Evolutionary conservation across 2,113 vertebrate genomes (phyloP).

Genomic region (Gymnocephalus cernua): DNA sequence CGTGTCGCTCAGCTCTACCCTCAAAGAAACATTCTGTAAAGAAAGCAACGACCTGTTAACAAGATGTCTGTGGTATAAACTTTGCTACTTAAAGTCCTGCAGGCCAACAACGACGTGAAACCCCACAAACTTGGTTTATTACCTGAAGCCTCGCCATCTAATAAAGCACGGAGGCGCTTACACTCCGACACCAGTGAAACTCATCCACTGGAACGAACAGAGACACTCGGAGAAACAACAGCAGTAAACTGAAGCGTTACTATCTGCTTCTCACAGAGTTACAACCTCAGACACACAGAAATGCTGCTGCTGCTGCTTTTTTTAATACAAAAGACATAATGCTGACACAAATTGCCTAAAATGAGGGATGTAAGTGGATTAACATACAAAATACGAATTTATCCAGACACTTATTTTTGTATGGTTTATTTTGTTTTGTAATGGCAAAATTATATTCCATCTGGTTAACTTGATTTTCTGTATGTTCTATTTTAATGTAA

Average conservation of each 20-base stretch:
- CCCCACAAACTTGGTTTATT: neutral
- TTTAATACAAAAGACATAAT: neutral
- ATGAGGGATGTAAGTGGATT: too few species aligned
- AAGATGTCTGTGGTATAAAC: neutral
- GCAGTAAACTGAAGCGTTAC: neutral
- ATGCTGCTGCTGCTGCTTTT: neutral
- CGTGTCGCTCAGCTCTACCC: too few species aligned
- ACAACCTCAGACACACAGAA: neutral
- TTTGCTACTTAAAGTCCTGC: neutral
- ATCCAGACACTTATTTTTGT: neutral
- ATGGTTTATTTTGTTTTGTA: neutral
- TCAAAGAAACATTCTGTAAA: neutral
- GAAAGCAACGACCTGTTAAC: neutral
- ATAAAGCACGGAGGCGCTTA: neutral
- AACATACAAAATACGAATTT: too few species aligned
- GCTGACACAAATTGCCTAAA: neutral
- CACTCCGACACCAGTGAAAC: neutral
- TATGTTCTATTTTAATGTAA: too few species aligned
- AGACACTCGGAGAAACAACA: neutral
- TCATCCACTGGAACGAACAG: neutral
- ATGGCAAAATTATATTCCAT: too few species aligned
- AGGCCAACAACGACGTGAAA: neutral
- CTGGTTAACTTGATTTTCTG: too few species aligned
- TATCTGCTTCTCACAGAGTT: neutral
- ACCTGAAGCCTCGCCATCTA: neutral